Conservation (phyloP, 1,140 invertebrate species). For the Calliphora vicina region DNA sequence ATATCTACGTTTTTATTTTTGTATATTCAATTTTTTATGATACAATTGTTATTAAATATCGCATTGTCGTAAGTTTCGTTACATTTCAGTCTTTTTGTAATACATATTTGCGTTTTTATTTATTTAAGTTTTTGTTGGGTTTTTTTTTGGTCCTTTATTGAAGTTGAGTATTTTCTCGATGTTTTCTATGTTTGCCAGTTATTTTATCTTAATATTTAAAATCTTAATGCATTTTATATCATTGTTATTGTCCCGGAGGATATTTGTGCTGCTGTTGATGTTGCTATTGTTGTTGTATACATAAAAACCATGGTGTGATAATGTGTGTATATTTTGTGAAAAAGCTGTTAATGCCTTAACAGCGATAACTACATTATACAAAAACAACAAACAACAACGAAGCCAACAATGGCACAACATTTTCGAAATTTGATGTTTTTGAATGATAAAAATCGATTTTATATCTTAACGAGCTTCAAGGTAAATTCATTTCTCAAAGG, state of each 20-base stretch:
- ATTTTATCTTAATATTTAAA: slow-evolving; percentile 31
- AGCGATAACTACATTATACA: not conserved
- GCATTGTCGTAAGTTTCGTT: not conserved
- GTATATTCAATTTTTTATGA: not conserved
- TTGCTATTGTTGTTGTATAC: not conserved
- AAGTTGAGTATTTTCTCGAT: not conserved
- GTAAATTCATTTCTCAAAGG: not conserved
- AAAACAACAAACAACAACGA: not conserved
- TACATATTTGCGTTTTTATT: not conserved
- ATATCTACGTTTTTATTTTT: not conserved
- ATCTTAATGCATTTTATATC: slow-evolving; percentile 36
- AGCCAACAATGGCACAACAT: not conserved
- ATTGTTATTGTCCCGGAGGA: slow-evolving; percentile 23
- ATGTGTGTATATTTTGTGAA: not conserved
- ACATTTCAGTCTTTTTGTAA: not conserved
- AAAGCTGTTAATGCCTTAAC: not conserved
- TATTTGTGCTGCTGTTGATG: not conserved
- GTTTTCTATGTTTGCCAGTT: not conserved
- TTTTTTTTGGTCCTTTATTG: not conserved
- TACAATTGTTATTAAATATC: slow-evolving; percentile 14
- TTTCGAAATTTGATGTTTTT: not conserved
- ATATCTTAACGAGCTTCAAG: slow-evolving; percentile 7
- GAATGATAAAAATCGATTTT: not conserved
- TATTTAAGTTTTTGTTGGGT: not conserved
- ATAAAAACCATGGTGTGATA: too few species aligned